Conservation (phyloP, 1,140 invertebrate genomes). For the Battus philenor region DNA sequence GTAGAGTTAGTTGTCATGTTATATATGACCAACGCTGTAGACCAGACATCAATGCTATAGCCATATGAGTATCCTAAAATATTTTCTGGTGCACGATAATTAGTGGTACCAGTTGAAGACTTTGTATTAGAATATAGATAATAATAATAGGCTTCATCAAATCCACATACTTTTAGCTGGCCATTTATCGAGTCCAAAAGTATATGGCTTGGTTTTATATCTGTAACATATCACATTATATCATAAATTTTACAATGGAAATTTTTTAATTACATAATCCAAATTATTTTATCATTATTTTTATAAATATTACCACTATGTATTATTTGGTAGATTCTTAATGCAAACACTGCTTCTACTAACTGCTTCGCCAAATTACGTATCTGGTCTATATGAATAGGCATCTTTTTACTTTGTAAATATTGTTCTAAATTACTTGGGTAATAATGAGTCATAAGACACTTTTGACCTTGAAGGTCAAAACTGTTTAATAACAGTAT, state of each 20-base stretch:
- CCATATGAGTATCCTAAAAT: constrained; percentile 36
- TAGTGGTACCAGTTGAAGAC: constrained; percentile 24
- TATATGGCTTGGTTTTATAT: constrained; percentile 50
- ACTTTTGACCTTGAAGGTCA: constrained; percentile 19
- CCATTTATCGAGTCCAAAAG: constrained; percentile 27
- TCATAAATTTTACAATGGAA: background rate
- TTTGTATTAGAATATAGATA: background rate
- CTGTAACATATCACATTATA: constrained; percentile 29
- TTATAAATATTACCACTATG: constrained; percentile 35
- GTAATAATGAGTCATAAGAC: constrained; percentile 41
- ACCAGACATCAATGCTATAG: constrained; percentile 44
- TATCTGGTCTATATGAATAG: constrained; percentile 34
- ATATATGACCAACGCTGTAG: constrained; percentile 36
- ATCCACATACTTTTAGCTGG: constrained; percentile 41
- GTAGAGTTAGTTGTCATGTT: constrained; percentile 35
- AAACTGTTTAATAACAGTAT: constrained; percentile 25
- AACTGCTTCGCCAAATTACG: constrained; percentile 37
- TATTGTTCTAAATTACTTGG: constrained; percentile 32
- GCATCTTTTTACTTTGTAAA: constrained; percentile 20
- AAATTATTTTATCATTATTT: background rate
- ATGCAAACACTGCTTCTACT: constrained; percentile 29
- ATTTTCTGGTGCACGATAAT: constrained; percentile 41
- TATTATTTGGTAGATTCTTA: constrained; percentile 34
- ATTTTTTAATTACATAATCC: background rate
- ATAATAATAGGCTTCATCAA: constrained; percentile 28